A percentile compares a stretch with the other conserved stretches of the same genome.
These are phyloP conservation scores for Hirundichthys speculiger DNA, from an alignment of 2,113 vertebrate genomes.

Conservation along the genomic window DNA sequence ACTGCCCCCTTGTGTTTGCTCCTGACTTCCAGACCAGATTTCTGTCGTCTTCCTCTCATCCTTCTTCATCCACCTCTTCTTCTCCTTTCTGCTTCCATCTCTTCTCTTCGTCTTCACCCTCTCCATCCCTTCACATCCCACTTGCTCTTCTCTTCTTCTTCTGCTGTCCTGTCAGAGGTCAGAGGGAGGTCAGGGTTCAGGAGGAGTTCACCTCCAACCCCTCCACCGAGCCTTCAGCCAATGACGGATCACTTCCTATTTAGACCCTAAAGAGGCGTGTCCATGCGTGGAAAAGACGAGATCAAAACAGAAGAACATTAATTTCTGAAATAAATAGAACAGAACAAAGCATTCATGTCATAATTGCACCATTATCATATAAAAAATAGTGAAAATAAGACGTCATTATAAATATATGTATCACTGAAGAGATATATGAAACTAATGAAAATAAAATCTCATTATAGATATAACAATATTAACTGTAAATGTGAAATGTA, in stretches of 20 bases:
- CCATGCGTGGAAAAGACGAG: no score
- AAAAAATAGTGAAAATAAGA: no score
- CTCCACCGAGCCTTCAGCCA: slow-evolving; percentile 51
- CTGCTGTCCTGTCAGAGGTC: slow-evolving; percentile 49
- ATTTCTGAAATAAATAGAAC: no score
- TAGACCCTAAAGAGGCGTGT: slow-evolving; percentile 34
- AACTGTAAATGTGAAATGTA: no score
- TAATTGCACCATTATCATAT: no score
- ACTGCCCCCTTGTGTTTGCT: slow-evolving; percentile 69
- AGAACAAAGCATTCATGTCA: no score
- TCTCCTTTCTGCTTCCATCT: neutral
- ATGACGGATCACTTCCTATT: slow-evolving; percentile 75
- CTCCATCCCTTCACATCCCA: slow-evolving; percentile 20
- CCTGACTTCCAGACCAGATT: neutral
- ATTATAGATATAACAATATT: no score
- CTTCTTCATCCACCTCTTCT: neutral
- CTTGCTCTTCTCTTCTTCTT: slow-evolving; percentile 6
- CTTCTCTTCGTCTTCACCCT: neutral
- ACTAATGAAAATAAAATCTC: no score
- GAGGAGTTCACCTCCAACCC: slow-evolving; percentile 48
- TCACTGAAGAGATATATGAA: no score
- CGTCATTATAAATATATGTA: no score
- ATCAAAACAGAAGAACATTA: no score
- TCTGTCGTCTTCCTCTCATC: no score
- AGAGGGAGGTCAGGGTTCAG: slow-evolving; percentile 46